Percentiles rank a stretch among this genome's conserved stretches.
Evolutionary conservation across 2,797 vertebrate genomes (phyloP).

Genomic region (Acipenser transmontanus): DNA sequence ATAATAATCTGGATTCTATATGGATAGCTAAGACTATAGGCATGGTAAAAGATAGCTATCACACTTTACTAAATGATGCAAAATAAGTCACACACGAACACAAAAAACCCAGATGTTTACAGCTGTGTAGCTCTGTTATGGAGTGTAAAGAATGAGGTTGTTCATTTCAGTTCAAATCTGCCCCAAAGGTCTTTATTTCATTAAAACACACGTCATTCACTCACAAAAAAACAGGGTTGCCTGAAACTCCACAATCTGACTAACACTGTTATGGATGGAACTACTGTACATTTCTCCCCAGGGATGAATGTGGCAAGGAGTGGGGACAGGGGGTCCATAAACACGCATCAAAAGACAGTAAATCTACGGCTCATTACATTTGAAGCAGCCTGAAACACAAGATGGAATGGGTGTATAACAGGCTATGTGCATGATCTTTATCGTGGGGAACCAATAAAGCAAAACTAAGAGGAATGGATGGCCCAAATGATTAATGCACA

Average conservation of each 20-base stretch:
- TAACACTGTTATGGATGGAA: neutral
- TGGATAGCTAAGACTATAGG: no score
- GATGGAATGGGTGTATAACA: conserved; percentile 3
- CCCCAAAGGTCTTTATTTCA: neutral
- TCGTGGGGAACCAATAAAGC: conserved; percentile 3
- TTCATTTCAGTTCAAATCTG: neutral
- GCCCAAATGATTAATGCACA: conserved; percentile 8
- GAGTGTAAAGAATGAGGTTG: neutral
- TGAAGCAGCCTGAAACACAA: neutral
- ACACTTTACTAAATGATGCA: no score
- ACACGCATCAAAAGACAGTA: conserved; percentile 5
- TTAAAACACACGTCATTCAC: neutral
- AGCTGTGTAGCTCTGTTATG: no score
- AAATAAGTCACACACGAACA: no score
- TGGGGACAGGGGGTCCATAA: neutral
- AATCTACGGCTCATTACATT: conserved; percentile 10
- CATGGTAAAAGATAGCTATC: no score
- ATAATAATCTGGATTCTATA: no score
- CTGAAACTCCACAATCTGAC: conserved; percentile 4
- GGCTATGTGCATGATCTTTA: conserved; percentile 9
- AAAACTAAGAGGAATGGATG: conserved; percentile 6
- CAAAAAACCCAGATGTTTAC: no score
- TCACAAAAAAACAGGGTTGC: neutral
- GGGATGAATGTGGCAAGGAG: neutral
- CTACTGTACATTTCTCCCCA: neutral